Evolutionary conservation across 1,140 invertebrate genomes (phyloP).

Genomic region (Paralvinella palmiformis): DNA sequence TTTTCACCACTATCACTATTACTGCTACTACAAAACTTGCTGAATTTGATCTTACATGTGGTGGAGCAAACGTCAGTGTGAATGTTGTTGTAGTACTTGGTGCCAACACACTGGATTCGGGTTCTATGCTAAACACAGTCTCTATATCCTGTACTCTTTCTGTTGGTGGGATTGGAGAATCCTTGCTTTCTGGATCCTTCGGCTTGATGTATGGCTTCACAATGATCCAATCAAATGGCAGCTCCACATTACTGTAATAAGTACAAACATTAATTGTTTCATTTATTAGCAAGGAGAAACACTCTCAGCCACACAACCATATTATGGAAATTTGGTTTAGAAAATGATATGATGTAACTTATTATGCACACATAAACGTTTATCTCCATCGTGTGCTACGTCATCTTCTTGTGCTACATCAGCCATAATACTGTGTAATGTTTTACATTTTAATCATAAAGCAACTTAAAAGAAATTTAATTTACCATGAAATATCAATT

Average conservation of each 20-base stretch:
- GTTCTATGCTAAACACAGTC: slow-evolving; percentile 42
- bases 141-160: slow-evolving; percentile 36
- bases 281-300: neutral
- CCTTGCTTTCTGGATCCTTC: neutral
- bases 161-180: slow-evolving; percentile 19
- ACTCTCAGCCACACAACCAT: neutral
- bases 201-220: slow-evolving; percentile 41
- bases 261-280: neutral
- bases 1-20: neutral
- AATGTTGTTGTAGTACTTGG: slow-evolving; percentile 32
- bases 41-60: slow-evolving; percentile 25
- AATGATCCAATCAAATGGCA: slow-evolving; percentile 45
- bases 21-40: neutral
- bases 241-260: slow-evolving; percentile 34
- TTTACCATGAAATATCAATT: no score
- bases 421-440: neutral
- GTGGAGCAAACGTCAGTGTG: slow-evolving; percentile 43
- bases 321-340: neutral
- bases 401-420: neutral
- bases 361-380: neutral
- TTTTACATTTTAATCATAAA: no score
- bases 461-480: no score
- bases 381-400: neutral
- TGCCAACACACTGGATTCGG: slow-evolving; percentile 32
- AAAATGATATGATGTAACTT: neutral